Evolutionary conservation across 2,797 vertebrate species (phyloP).

Genomic region (Pachyuromys duprasi): DNA sequence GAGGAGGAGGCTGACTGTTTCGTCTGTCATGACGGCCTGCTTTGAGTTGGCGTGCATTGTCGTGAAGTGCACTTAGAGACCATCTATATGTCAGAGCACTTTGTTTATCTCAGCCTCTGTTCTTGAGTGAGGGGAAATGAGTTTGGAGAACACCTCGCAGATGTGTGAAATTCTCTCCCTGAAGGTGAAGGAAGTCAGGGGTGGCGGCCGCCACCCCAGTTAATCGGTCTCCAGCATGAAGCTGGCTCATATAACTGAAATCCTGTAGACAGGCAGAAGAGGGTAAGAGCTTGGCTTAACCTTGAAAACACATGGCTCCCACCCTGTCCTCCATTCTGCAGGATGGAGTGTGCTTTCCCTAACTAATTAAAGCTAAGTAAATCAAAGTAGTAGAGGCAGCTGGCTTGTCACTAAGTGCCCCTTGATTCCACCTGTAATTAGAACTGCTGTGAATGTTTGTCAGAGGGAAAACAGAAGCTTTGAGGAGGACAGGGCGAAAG

Average conservation of each 20-base stretch:
- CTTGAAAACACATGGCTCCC: background rate
- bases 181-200: background rate
- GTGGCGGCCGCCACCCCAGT: no score
- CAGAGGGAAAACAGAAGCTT: background rate
- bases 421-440: slow-evolving; percentile 16
- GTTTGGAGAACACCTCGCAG: slow-evolving; percentile 37
- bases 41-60: slow-evolving; percentile 6
- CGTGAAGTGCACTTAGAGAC: background rate
- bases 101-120: background rate
- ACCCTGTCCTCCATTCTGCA: background rate
- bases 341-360: background rate
- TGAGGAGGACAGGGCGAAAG: no score
- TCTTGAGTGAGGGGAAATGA: slow-evolving; percentile 42
- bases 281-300: slow-evolving; percentile 24
- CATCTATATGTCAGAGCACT: background rate
- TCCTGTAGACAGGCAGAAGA: background rate
- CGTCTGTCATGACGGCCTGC: background rate
- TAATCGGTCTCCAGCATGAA: background rate
- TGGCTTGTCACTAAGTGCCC: background rate
- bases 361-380: background rate
- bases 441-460: background rate
- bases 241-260: background rate
- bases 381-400: background rate
- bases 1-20: background rate
- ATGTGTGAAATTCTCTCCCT: background rate